phyloP scores from a whole-genome alignment of 2,113 vertebrate species.

The Cryptomyrus ogoouensis region DNA sequence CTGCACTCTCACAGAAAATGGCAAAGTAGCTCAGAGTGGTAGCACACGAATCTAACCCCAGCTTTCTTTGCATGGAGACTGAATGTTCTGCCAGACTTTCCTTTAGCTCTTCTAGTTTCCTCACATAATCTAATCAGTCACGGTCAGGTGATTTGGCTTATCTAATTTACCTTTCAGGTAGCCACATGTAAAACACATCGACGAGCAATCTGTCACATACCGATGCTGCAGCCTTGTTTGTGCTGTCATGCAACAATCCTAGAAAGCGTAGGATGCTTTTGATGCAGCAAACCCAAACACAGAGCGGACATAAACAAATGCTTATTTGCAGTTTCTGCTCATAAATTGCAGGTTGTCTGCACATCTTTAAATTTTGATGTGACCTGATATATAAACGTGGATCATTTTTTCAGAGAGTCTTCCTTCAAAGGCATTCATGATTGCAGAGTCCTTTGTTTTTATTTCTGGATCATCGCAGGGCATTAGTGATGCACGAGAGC shows the following conservation, averaged over 20 bases:
- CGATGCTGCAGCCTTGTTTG: not conserved
- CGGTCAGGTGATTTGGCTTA: not conserved
- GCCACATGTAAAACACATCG: not conserved
- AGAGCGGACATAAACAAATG: not conserved
- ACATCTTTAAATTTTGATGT: not conserved
- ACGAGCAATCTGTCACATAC: not conserved
- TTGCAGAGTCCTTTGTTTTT: not conserved
- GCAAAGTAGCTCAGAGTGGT: not conserved
- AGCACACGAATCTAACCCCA: not conserved
- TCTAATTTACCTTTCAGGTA: not conserved
- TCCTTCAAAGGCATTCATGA: not conserved
- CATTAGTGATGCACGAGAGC: not conserved
- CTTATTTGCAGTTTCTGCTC: not conserved
- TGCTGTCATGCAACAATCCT: not conserved
- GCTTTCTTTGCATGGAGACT: not conserved
- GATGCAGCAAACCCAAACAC: not conserved
- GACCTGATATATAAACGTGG: not conserved
- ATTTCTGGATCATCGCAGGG: not conserved
- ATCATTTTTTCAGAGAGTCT: not conserved
- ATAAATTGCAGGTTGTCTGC: not conserved
- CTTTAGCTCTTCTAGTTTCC: not conserved
- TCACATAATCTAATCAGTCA: not conserved
- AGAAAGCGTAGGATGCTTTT: not conserved
- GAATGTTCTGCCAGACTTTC: not conserved
- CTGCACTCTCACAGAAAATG: not conserved